Evolutionary conservation across 2,797 vertebrate species (phyloP).

Genomic region (Oceanodroma leucorhoa): DNA sequence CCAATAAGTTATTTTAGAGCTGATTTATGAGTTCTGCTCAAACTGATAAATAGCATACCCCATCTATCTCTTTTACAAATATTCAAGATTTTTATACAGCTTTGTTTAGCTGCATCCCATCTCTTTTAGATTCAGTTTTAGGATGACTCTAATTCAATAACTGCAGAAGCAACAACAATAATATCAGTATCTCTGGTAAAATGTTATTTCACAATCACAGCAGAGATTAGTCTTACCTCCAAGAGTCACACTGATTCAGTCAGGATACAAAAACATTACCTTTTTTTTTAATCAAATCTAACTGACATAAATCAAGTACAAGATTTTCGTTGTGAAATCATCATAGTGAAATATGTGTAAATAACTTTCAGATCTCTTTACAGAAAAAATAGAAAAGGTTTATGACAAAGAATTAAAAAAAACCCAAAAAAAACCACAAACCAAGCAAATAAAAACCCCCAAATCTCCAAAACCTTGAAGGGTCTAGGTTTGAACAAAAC

Average conservation of each 20-base stretch:
- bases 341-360: not conserved
- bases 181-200: not conserved
- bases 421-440: not conserved
- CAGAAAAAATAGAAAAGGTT: not conserved
- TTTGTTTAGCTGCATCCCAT: not conserved
- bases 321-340: not conserved
- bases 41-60: not conserved
- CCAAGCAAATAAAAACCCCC: fast-evolving
- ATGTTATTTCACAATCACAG: not conserved
- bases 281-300: not conserved
- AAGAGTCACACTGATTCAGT: not conserved
- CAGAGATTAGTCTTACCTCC: not conserved
- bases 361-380: not conserved
- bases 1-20: not conserved
- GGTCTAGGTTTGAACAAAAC: not conserved
- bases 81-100: not conserved
- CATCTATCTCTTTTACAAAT: not conserved
- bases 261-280: not conserved
- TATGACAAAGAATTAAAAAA: not conserved
- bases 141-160: not conserved
- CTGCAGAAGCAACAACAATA: not conserved
- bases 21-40: not conserved
- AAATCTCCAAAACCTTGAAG: not conserved
- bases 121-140: not conserved
- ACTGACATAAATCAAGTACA: not conserved